Evolutionary conservation across 2,797 vertebrate species (phyloP).

Genomic region (Xiphophorus birchmanni): DNA sequence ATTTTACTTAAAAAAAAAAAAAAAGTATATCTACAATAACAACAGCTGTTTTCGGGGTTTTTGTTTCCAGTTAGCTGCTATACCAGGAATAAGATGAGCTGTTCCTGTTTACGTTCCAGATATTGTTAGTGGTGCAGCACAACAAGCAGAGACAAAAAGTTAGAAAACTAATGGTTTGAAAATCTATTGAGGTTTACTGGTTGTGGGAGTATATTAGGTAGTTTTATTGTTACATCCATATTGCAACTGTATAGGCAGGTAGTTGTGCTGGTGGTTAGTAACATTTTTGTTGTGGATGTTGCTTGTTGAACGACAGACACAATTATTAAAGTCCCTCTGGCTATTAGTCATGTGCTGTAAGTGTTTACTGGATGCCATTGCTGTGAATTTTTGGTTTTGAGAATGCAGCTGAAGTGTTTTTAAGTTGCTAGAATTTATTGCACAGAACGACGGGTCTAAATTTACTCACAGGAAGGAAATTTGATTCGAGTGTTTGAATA

Average conservation of each 20-base stretch:
- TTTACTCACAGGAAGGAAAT: neutral
- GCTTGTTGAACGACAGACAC: neutral
- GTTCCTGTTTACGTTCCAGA: neutral
- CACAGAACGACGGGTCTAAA: neutral
- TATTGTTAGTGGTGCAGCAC: neutral
- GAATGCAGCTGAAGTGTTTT: neutral
- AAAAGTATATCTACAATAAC: neutral
- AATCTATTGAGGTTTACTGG: neutral
- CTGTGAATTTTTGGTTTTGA: neutral
- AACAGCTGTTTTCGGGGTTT: neutral
- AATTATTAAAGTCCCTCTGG: neutral
- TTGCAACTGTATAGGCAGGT: neutral
- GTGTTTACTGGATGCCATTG: neutral
- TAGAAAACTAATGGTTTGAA: conserved; percentile 1
- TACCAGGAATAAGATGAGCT: neutral
- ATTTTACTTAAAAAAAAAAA: neutral
- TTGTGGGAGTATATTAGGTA: neutral
- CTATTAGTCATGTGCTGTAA: neutral
- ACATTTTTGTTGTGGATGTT: neutral
- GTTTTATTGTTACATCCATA: neutral
- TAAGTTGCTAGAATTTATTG: neutral
- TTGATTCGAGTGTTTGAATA: neutral
- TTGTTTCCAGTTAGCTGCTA: neutral
- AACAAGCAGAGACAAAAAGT: neutral
- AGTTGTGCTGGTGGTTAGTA: neutral